phyloP scores from a whole-genome alignment of 2,797 vertebrate species.

The Hybognathus amarus region DNA sequence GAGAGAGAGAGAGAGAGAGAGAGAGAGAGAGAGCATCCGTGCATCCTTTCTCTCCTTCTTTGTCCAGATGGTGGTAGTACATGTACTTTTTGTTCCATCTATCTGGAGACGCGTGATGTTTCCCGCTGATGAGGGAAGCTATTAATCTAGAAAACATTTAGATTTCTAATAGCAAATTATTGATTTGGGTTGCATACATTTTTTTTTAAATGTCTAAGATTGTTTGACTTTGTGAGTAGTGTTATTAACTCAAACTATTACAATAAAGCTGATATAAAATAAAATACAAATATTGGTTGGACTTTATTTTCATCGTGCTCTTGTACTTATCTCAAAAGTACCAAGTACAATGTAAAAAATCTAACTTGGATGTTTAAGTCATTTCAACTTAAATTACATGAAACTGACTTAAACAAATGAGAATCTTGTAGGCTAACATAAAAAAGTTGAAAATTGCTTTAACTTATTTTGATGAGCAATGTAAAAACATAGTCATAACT shows the following conservation, averaged over 20 bases:
- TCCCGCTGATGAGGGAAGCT: neutral
- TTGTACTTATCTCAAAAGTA: too few species aligned
- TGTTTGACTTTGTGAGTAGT: neutral
- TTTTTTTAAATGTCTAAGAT: too few species aligned
- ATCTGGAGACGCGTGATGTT: neutral
- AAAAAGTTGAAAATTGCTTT: too few species aligned
- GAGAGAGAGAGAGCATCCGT: constrained; percentile 2
- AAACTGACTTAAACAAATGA: too few species aligned
- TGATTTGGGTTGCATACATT: too few species aligned
- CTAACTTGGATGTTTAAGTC: too few species aligned
- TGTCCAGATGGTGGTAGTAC: constrained; percentile 35
- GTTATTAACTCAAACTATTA: neutral
- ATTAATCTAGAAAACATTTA: constrained; percentile 8
- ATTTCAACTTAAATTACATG: too few species aligned
- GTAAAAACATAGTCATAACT: too few species aligned
- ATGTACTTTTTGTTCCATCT: constrained; percentile 30
- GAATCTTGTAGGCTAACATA: too few species aligned
- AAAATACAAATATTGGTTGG: neutral
- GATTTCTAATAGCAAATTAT: neutral
- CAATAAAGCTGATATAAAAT: neutral
- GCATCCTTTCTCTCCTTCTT: constrained; percentile 11
- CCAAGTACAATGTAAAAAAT: too few species aligned
- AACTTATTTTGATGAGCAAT: too few species aligned
- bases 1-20: constrained; percentile 8
- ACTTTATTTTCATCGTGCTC: too few species aligned